Conservation (phyloP, 2,113 vertebrate species). For the Larimichthys crocea region DNA sequence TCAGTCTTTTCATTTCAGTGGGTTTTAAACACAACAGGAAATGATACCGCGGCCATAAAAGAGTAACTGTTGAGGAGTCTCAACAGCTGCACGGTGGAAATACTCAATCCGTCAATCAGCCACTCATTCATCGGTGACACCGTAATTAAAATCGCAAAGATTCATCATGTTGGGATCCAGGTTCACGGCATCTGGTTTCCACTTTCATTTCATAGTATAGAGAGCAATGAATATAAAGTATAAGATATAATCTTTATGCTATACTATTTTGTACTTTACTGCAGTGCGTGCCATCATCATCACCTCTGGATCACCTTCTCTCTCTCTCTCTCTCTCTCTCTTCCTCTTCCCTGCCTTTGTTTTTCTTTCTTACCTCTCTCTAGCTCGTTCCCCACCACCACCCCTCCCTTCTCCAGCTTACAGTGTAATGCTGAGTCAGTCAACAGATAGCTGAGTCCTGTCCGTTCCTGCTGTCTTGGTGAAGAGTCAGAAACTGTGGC, state of each 20-base stretch:
- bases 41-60: constrained; percentile 13
- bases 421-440: constrained; percentile 77
- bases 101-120: constrained; percentile 18
- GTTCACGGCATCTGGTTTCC: constrained; percentile 17
- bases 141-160: constrained; percentile 26
- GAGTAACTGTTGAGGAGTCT: constrained; percentile 15
- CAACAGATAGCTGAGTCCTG: constrained; percentile 37
- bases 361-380: constrained; percentile 19
- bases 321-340: neutral
- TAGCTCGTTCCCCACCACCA: no score
- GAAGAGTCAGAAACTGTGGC: constrained; percentile 5
- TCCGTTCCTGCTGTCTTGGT: constrained; percentile 32
- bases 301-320: constrained; percentile 64
- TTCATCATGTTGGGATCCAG: neutral
- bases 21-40: constrained; percentile 41
- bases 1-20: constrained; percentile 4
- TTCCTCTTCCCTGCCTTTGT: constrained; percentile 17
- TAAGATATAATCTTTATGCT: neutral
- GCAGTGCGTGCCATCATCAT: constrained; percentile 49
- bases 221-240: neutral
- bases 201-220: constrained; percentile 7
- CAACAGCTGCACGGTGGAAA: constrained; percentile 28
- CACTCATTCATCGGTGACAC: constrained; percentile 14
- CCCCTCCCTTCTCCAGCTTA: constrained; percentile 13
- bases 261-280: constrained; percentile 29